Base-by-base conservation (phyloP, 2,113 vertebrate species). In the Zosterops pallidus region DNA sequence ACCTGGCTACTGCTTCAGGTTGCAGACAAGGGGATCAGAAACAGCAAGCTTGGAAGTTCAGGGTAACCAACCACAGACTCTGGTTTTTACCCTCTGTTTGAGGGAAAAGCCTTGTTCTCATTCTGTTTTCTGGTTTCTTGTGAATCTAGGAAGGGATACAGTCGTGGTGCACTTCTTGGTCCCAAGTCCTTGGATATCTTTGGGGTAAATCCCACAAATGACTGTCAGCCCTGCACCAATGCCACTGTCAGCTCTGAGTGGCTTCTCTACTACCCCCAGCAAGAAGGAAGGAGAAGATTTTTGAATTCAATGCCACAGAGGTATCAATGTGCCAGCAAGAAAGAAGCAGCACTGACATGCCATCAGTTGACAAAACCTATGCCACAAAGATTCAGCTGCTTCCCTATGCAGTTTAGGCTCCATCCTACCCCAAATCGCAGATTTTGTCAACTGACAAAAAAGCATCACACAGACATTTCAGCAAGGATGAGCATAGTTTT, bases 401-500 rank as follows among this genome's bases (percentile, higher is more conserved):
- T 49, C 37, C 25, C 86, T 56, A 25, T 0, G 0, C n/a, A 69
- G n/a, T 62, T 89, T 42, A 42, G 55, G 41, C 41, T 83, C 44
- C 5, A 0, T 78, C 70, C 72, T 92, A 37, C 25, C 64, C 72
- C 6, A 5, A 75, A 39, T 31, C 12, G 5, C n/a, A 68, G 57
- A 56, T 62, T 67, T 71, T 78, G 37, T 82, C 83, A 64, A 56
- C 37, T 71, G 79, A 70, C 83, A 90, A 50, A 28, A n/a, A 88
- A 64, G 25, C 39, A 14, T 68, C 53, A 5, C 50, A 23, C 12
- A 29, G 59, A 50, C 46, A 63, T 83, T 93, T 89, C 75, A 76
- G 55, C 67, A 81, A 80, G 64, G 95, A 80, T 56, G 44, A 94
- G 24, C 59, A 42, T 4, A 39, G 37, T 47, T 88, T 92, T 75